Conservation (phyloP, 2,888 invertebrate species). For the Dusona sp. region DNA sequence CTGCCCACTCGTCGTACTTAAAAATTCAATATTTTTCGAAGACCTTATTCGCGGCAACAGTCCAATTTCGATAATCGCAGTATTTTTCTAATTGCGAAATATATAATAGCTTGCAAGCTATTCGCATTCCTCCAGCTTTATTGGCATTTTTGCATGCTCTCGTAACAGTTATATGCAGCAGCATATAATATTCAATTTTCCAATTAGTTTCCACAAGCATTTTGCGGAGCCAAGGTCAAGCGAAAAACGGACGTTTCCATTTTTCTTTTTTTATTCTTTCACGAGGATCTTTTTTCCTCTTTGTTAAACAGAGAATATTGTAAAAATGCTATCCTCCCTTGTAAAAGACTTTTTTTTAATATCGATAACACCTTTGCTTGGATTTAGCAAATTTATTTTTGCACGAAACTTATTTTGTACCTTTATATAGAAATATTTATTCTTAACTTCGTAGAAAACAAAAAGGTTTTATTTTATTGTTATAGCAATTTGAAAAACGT, state of each 20-base stretch:
- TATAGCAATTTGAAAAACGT: not conserved
- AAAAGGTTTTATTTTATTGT: not conserved
- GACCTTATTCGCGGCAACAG: not conserved
- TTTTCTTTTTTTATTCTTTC: not conserved
- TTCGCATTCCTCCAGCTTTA: constrained; percentile 39
- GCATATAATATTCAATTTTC: constrained; percentile 10
- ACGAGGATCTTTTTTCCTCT: not conserved
- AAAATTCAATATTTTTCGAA: constrained; percentile 27
- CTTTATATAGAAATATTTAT: not conserved
- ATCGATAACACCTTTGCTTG: not conserved
- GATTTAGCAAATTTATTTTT: not conserved
- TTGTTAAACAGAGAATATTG: not conserved
- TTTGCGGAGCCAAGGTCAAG: not conserved
- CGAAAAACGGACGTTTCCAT: constrained; percentile 1
- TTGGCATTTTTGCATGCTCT: constrained; percentile 2
- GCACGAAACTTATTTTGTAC: not conserved
- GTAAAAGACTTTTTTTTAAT: not conserved
- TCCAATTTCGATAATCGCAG: constrained; percentile 9
- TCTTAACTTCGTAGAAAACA: not conserved
- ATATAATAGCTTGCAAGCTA: constrained; percentile 36
- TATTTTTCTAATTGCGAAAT: constrained; percentile 11
- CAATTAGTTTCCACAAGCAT: constrained; percentile 1
- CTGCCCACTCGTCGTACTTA: constrained; percentile 17
- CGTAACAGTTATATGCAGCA: constrained; percentile 1
- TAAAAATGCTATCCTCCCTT: not conserved